phyloP scores from a whole-genome alignment of 2,888 invertebrate species.

The Amiota communis region DNA sequence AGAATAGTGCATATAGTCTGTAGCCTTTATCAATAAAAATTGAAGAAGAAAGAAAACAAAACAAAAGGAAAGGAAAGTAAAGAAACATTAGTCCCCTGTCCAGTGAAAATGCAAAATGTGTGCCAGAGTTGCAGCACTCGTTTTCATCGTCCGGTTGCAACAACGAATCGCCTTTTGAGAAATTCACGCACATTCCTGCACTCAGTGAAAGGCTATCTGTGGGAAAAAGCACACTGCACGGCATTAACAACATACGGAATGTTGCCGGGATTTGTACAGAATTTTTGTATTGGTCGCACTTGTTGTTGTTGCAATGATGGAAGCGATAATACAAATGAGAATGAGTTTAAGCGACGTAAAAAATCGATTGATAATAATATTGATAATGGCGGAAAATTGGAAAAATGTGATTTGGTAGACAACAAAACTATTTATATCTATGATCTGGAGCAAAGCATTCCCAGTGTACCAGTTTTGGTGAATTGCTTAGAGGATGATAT shows the following conservation, averaged over 20 bases:
- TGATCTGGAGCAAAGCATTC: background rate
- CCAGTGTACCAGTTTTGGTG: background rate
- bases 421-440: background rate
- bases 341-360: conserved; percentile 39
- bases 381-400: conserved; percentile 39
- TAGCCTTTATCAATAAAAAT: no score
- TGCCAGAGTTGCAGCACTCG: background rate
- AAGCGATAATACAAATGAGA: conserved; percentile 17
- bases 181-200: conserved; percentile 43
- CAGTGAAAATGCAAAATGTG: conserved; percentile 51
- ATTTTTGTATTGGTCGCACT: conserved; percentile 52
- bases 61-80: background rate
- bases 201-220: conserved; percentile 50
- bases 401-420: background rate
- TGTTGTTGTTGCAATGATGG: conserved; percentile 56
- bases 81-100: background rate
- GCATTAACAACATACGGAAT: conserved; percentile 51
- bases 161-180: conserved; percentile 16
- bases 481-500: background rate
- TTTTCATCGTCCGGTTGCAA: conserved; percentile 1
- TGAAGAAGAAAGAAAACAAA: background rate
- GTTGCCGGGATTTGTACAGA: conserved; percentile 50
- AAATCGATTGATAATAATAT: conserved; percentile 68
- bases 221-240: conserved; percentile 49
- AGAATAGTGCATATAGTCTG: no score